Evolutionary conservation across 2,113 vertebrate species (phyloP).

Genomic region (Otocyon megalotis): DNA sequence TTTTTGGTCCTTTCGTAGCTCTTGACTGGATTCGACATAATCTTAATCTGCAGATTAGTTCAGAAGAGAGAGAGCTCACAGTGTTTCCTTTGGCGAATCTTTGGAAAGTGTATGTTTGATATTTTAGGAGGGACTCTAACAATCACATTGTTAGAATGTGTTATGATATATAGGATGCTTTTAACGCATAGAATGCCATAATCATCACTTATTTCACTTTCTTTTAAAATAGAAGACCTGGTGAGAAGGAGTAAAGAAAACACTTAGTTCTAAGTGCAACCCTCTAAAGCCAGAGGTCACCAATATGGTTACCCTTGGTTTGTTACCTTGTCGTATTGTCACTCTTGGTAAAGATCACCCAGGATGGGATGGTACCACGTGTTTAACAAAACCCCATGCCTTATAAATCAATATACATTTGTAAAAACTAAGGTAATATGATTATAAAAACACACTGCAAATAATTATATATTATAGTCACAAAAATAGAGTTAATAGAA

Average conservation of each 20-base stretch:
- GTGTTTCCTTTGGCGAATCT: neutral
- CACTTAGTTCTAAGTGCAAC: neutral
- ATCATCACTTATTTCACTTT: neutral
- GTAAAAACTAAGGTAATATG: neutral
- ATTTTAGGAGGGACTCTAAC: constrained; percentile 27
- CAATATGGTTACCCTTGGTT: neutral
- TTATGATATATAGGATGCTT: neutral
- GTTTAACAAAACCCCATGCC: neutral
- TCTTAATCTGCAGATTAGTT: neutral
- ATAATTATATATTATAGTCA: constrained; percentile 1
- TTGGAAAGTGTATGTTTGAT: neutral
- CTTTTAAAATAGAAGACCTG: neutral
- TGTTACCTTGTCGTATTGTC: neutral
- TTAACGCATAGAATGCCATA: neutral
- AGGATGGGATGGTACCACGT: neutral
- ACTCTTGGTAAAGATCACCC: neutral
- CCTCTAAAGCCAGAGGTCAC: neutral
- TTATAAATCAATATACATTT: neutral
- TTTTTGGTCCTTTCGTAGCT: neutral
- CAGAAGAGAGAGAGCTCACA: neutral
- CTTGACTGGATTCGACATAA: neutral
- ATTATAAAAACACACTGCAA: constrained; percentile 12
- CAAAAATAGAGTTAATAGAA: constrained; percentile 58
- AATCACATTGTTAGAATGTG: neutral
- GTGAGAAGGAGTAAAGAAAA: neutral